Evolutionary conservation across 23 tunicate species (phyloP).

Genomic region (Botrylloides violaceus): DNA sequence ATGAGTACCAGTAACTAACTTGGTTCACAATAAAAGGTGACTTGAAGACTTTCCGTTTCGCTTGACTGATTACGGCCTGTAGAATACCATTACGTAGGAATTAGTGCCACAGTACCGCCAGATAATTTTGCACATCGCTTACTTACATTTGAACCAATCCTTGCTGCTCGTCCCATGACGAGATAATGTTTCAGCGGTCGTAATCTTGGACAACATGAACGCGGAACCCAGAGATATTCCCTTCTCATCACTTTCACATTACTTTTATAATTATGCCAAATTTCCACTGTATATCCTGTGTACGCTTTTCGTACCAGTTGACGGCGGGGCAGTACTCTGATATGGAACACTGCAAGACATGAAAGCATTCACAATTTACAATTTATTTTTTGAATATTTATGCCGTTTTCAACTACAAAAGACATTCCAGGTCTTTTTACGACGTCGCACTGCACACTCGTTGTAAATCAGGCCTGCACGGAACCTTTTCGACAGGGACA

Average conservation of each 20-base stretch:
- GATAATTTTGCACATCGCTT: background rate
- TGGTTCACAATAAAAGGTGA: background rate
- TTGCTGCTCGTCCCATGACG: constrained; percentile 74
- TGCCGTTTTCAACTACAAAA: no score
- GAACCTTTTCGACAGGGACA: no score
- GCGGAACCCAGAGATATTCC: constrained; percentile 81
- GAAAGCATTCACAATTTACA: no score
- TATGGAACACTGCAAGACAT: constrained; percentile 67
- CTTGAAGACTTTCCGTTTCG: background rate
- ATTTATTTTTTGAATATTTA: no score
- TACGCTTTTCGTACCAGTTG: constrained; percentile 41
- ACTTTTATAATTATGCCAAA: constrained; percentile 50
- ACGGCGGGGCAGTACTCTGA: constrained; percentile 43
- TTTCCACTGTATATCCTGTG: constrained; percentile 46
- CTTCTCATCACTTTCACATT: constrained; percentile 53
- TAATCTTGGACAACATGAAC: constrained; percentile 76
- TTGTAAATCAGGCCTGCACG: no score
- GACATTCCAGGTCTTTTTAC: no score
- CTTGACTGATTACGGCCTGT: background rate
- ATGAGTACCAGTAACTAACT: background rate
- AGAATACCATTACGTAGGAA: background rate
- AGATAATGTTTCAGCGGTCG: constrained; percentile 68
- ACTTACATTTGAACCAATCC: constrained; percentile 12
- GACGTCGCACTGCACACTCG: no score
- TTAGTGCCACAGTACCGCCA: background rate